Conservation (phyloP, 2,797 vertebrate species). For the Silurus aristotelis region DNA sequence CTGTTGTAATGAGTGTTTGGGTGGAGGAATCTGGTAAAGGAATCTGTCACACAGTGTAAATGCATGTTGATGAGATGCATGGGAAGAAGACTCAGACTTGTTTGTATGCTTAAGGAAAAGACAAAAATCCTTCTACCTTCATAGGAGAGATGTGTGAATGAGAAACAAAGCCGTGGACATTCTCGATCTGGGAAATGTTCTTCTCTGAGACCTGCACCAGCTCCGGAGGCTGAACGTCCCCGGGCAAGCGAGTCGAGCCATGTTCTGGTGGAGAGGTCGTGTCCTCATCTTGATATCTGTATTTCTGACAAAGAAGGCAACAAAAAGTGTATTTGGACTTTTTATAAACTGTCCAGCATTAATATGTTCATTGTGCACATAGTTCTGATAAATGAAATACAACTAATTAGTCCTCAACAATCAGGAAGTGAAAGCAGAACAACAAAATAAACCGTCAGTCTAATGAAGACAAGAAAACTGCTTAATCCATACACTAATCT, state of each 20-base stretch:
- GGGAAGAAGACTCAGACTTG: slow-evolving; percentile 33
- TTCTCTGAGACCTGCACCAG: slow-evolving; percentile 93
- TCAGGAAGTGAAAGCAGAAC: not conserved
- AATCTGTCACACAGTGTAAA: slow-evolving; percentile 44
- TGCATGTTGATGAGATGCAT: slow-evolving; percentile 10
- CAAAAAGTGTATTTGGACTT: not conserved
- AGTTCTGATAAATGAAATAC: not conserved
- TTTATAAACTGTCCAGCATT: not conserved
- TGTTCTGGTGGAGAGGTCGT: slow-evolving; percentile 79
- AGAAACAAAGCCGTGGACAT: slow-evolving; percentile 92
- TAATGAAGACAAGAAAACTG: not conserved
- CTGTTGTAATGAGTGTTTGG: slow-evolving; percentile 12
- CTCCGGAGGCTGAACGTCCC: slow-evolving; percentile 83
- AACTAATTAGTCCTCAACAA: not conserved
- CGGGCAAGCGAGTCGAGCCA: slow-evolving; percentile 78
- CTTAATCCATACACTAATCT: slow-evolving; percentile 32
- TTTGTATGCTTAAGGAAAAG: slow-evolving; percentile 26
- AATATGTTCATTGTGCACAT: not conserved
- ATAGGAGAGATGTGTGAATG: slow-evolving; percentile 90
- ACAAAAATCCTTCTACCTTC: slow-evolving; percentile 72
- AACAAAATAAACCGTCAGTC: not conserved
- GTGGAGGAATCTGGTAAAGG: slow-evolving; percentile 31
- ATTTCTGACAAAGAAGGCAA: slow-evolving; percentile 78
- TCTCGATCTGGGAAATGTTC: slow-evolving; percentile 94
- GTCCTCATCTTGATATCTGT: slow-evolving; percentile 91